phyloP scores from a whole-genome alignment of 2,113 vertebrate species.

The Amblyornis subalaris region DNA sequence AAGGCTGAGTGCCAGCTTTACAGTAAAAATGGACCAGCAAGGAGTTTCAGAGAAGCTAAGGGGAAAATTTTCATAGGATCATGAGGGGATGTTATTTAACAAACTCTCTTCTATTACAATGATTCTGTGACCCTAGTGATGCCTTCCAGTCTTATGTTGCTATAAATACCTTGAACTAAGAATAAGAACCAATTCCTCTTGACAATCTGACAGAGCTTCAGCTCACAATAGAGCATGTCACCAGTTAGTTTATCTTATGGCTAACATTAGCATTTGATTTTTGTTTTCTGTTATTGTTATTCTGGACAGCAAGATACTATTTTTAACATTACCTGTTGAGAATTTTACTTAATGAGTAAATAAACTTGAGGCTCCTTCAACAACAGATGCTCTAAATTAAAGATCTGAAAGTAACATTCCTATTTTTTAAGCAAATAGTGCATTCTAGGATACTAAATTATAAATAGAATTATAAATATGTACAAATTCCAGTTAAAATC shows the following conservation, averaged over 20 bases:
- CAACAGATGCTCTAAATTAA: background rate
- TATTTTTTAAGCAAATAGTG: background rate
- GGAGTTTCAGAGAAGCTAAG: background rate
- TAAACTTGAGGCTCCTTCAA: background rate
- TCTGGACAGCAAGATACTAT: background rate
- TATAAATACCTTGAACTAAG: constrained; percentile 56
- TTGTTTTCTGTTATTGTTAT: background rate
- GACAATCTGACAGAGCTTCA: constrained; percentile 28
- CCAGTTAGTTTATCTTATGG: constrained; percentile 15
- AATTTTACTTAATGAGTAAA: background rate
- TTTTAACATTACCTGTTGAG: background rate
- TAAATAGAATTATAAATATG: background rate
- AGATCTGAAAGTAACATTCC: background rate
- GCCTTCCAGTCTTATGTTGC: constrained; percentile 49
- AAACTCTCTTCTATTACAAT: constrained; percentile 29
- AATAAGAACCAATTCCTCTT: constrained; percentile 49
- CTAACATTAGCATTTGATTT: background rate
- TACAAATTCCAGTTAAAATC: background rate
- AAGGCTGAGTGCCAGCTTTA: background rate
- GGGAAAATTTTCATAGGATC: background rate
- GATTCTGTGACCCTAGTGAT: constrained; percentile 27
- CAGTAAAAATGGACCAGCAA: background rate
- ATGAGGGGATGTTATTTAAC: background rate
- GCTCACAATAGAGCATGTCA: background rate
- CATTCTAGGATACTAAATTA: background rate